Evolutionary conservation across 30 jellyfish, hydroid and myxozoan genomes (phyloP).

Genomic region (Aurelia aurita): DNA sequence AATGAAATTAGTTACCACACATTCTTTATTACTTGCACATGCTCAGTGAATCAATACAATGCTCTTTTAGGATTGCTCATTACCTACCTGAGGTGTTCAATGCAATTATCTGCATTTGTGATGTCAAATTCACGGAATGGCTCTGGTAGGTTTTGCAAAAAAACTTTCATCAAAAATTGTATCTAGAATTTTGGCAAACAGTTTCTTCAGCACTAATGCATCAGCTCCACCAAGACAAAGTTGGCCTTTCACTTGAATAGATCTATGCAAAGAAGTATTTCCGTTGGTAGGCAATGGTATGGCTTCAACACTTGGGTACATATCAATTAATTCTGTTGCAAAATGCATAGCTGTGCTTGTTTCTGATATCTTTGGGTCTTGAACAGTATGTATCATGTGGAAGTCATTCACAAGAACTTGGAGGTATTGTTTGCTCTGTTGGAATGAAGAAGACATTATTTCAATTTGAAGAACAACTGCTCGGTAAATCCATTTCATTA

Average conservation of each 20-base stretch:
- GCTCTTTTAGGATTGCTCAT: too few relatives aligned
- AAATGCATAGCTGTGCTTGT: slow-evolving; percentile 30
- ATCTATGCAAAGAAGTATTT: not conserved
- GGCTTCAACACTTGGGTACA: slow-evolving; percentile 23
- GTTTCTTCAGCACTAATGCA: slow-evolving; percentile 19
- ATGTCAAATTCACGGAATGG: slow-evolving; percentile 25
- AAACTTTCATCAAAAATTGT: slow-evolving; percentile 1
- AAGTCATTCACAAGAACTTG: slow-evolving; percentile 24
- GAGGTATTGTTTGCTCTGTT: slow-evolving; percentile 19
- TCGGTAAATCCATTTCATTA: too few relatives aligned
- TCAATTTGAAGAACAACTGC: not conserved
- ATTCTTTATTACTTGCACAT: too few relatives aligned
- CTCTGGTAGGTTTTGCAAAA: slow-evolving; percentile 13
- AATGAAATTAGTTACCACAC: too few relatives aligned
- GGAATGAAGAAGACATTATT: slow-evolving; percentile 7
- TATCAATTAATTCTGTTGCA: slow-evolving; percentile 20
- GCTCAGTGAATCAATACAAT: too few relatives aligned
- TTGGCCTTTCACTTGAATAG: slow-evolving; percentile 8
- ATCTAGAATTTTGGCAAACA: not conserved
- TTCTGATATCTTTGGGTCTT: slow-evolving; percentile 14
- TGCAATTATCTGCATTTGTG: slow-evolving; percentile 11
- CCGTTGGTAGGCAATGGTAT: slow-evolving; percentile 7
- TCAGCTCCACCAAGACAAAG: slow-evolving; percentile 33
- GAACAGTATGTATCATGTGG: slow-evolving; percentile 14
- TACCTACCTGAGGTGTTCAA: not conserved